Conservation (phyloP, 2,113 vertebrate genomes). For the Turnix velox region DNA sequence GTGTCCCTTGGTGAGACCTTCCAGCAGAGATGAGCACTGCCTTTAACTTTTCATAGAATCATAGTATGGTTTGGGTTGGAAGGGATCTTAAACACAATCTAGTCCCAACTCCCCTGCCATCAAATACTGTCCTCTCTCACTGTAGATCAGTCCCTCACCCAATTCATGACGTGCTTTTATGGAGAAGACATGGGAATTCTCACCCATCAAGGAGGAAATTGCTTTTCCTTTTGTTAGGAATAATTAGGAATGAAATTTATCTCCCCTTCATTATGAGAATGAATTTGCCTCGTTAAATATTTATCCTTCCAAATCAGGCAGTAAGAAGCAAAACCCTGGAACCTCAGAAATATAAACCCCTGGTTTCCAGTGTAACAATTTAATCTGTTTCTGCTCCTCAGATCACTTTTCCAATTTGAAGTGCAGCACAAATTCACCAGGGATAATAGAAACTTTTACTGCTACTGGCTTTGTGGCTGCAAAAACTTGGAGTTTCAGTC, state of each 20-base stretch:
- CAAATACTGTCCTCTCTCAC: background rate
- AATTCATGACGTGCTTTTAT: background rate
- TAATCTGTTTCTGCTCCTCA: background rate
- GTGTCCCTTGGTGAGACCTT: background rate
- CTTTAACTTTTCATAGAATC: background rate
- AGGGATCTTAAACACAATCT: no score
- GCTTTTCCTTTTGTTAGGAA: slow-evolving; percentile 1
- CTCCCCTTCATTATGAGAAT: background rate
- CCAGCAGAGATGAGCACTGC: fast-evolving
- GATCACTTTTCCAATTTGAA: background rate
- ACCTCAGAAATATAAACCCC: background rate
- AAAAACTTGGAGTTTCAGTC: background rate
- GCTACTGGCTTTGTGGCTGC: slow-evolving; percentile 10
- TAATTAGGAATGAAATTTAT: background rate
- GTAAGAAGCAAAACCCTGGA: background rate
- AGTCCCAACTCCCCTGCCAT: no score
- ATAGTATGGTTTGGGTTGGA: no score
- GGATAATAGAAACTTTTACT: slow-evolving; percentile 23
- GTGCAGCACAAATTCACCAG: background rate
- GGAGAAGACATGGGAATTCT: background rate
- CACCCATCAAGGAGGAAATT: background rate
- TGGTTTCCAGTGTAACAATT: background rate
- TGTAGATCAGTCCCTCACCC: background rate
- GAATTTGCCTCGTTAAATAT: slow-evolving; percentile 12
- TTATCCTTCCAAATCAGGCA: background rate